Conservation (phyloP, 2,113 vertebrate species). For the Tursiops truncatus region DNA sequence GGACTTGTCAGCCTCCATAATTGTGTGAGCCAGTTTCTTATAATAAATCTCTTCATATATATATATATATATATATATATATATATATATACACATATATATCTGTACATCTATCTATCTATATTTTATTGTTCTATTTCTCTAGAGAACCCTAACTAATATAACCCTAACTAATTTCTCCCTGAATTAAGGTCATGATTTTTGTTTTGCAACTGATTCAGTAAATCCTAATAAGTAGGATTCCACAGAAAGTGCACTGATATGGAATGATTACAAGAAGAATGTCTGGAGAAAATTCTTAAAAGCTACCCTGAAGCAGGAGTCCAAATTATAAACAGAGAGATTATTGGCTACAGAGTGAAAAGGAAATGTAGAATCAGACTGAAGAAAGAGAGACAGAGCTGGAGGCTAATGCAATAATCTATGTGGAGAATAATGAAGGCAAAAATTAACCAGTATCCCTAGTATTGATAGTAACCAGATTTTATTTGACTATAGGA, state of each 20-base stretch:
- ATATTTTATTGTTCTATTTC: not conserved
- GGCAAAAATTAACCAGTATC: not conserved
- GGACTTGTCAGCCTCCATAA: not conserved
- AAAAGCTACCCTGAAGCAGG: not conserved
- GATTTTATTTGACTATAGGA: not conserved
- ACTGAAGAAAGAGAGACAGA: not conserved
- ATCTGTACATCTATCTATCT: not conserved
- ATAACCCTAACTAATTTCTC: not conserved
- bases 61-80: not conserved
- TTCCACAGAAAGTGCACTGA: not conserved
- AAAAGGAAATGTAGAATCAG: not conserved
- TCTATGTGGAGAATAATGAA: not conserved
- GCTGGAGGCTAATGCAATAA: not conserved
- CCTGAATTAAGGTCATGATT: not conserved
- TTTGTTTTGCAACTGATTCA: not conserved
- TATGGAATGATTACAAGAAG: not conserved
- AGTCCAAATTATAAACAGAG: not conserved
- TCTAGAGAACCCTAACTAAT: not conserved
- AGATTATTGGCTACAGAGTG: not conserved
- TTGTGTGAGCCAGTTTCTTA: not conserved
- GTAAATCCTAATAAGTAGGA: not conserved
- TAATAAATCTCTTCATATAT: not conserved
- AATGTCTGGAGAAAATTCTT: not conserved
- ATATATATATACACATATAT: not conserved
- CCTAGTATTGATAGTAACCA: not conserved